Percentiles rank a stretch among this genome's conserved stretches.
Evolutionary conservation across 1,140 invertebrate species (phyloP).

Genomic region (Argopecten irradians): DNA sequence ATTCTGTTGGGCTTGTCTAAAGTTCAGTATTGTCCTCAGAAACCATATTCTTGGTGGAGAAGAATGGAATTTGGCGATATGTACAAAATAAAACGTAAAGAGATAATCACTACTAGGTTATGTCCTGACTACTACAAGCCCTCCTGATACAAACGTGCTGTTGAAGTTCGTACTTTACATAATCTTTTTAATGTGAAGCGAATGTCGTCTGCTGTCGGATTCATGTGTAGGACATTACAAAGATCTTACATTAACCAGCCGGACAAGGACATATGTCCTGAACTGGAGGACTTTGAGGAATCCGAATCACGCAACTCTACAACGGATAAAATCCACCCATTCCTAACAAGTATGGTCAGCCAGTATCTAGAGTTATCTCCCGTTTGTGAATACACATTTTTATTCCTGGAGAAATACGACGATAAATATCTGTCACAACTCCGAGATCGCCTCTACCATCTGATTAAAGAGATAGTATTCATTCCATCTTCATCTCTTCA

Average conservation of each 20-base stretch:
- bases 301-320: not conserved
- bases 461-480: too few species aligned
- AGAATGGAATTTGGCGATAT: constrained; percentile 25
- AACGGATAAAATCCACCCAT: constrained; percentile 13
- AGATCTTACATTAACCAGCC: not conserved
- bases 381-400: not conserved
- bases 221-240: not conserved
- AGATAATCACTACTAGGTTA: not conserved
- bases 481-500: too few species aligned
- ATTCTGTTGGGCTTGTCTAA: constrained; percentile 61
- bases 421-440: not conserved
- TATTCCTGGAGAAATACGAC: not conserved
- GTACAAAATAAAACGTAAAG: not conserved
- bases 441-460: not conserved
- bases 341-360: not conserved
- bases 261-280: not conserved
- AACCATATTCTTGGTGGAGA: not conserved
- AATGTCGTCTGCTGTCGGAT: not conserved
- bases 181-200: not conserved
- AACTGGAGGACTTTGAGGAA: not conserved
- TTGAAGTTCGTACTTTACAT: not conserved
- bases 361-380: not conserved
- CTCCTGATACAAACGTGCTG: not conserved
- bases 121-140: not conserved
- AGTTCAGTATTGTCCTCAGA: not conserved